Percentiles rank a stretch among this genome's conserved stretches.
Conservation (phyloP, 2,113 vertebrate species). For the Sebastes fasciatus region DNA sequence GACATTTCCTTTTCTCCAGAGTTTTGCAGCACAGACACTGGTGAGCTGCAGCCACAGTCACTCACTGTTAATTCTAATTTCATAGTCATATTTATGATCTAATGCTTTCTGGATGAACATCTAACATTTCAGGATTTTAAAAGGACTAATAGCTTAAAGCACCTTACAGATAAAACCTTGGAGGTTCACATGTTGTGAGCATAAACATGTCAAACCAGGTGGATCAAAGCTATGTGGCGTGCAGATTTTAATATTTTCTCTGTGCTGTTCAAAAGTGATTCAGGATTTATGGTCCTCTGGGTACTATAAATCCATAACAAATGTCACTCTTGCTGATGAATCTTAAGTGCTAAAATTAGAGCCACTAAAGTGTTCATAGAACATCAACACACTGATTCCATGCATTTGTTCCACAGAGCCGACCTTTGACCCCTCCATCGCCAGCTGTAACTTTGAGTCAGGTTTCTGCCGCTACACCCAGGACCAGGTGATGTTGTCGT, state of each 20-base stretch:
- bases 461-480: slow-evolving; percentile 91
- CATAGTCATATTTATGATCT: background rate
- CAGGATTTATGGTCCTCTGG: background rate
- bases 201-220: background rate
- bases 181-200: background rate
- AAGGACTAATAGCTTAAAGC: background rate
- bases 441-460: slow-evolving; percentile 92
- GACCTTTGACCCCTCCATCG: slow-evolving; percentile 85
- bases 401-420: slow-evolving; percentile 75
- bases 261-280: background rate
- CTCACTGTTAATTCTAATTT: background rate
- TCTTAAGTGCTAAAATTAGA: background rate
- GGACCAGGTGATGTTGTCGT: slow-evolving; percentile 77
- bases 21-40: slow-evolving; percentile 90
- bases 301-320: background rate
- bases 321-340: background rate
- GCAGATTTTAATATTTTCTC: background rate
- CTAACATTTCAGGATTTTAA: background rate
- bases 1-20: slow-evolving; percentile 94
- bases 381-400: background rate
- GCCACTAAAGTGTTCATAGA: background rate
- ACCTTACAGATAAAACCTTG: background rate
- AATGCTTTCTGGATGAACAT: background rate
- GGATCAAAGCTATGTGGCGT: background rate
- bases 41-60: slow-evolving; percentile 70